These are phyloP conservation scores for Tuberolachnus salignus DNA, from an alignment of 2,888 invertebrate species.

Conservation along the genomic window DNA sequence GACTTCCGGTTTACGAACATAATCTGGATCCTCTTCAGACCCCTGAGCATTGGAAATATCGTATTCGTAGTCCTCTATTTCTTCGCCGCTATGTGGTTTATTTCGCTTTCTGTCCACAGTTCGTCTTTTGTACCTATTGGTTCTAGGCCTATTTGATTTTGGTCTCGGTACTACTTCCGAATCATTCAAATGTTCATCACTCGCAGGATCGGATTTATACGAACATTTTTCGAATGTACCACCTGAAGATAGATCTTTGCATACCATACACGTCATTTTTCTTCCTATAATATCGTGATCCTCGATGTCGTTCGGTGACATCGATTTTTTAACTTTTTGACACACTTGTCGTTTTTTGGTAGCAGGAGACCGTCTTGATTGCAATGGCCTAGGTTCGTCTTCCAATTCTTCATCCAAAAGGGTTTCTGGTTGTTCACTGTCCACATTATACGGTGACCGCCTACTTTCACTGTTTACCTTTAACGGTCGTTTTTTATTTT, in stretches of 20 bases:
- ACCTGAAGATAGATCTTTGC: slow-evolving; percentile 76
- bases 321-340: slow-evolving; percentile 43
- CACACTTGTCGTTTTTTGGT: slow-evolving; percentile 48
- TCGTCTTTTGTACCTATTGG: slow-evolving; percentile 15
- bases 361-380: slow-evolving; percentile 31
- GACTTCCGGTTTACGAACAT: slow-evolving; percentile 23
- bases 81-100: slow-evolving; percentile 16
- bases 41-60: slow-evolving; percentile 15
- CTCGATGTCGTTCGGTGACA: slow-evolving; percentile 45
- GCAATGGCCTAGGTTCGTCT: slow-evolving; percentile 34
- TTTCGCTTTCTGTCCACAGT: slow-evolving; percentile 9
- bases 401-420: not conserved
- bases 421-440: not conserved
- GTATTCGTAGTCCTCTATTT: slow-evolving; percentile 35
- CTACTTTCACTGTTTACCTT: slow-evolving; percentile 4
- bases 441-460: not conserved
- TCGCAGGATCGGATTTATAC: slow-evolving; percentile 75
- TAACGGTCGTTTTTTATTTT: not conserved
- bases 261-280: slow-evolving; percentile 68
- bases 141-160: not conserved
- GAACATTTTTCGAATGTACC: slow-evolving; percentile 81
- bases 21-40: slow-evolving; percentile 49
- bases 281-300: slow-evolving; percentile 47
- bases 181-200: slow-evolving; percentile 65
- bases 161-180: slow-evolving; percentile 27